These are phyloP conservation scores for Cyrtonyx montezumae DNA, from an alignment of 2,113 vertebrate genomes.

Conservation along the genomic window DNA sequence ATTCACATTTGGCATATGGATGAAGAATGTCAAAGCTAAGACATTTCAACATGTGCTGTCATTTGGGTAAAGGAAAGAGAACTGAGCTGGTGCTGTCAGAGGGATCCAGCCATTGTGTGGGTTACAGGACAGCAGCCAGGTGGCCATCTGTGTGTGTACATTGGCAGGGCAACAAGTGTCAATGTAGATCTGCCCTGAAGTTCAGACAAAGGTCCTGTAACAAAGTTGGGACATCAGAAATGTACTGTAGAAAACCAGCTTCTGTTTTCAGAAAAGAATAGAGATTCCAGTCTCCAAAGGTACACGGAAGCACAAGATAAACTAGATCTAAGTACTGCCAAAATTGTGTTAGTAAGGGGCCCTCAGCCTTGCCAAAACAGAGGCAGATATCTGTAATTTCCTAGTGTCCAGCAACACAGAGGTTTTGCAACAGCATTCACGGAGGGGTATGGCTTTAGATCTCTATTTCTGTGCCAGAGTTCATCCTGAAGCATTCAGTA, in stretches of 20 bases:
- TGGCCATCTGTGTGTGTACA: not conserved
- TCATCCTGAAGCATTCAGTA: not conserved
- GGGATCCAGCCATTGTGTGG: accelerated
- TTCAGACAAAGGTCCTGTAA: not conserved
- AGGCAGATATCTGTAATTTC: not conserved
- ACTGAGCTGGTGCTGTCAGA: not conserved
- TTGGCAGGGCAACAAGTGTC: not conserved
- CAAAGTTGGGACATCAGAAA: not conserved
- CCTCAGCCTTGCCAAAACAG: not conserved
- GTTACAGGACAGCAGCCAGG: not conserved
- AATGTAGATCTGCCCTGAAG: not conserved
- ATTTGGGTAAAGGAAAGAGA: not conserved
- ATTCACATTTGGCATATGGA: not conserved
- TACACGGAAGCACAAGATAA: not conserved
- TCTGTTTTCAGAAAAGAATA: accelerated
- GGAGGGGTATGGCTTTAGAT: not conserved
- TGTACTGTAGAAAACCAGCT: not conserved
- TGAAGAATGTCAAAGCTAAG: not conserved
- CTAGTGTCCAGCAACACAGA: not conserved
- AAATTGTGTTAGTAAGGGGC: not conserved
- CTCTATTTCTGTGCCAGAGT: not conserved
- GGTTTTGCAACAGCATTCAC: not conserved
- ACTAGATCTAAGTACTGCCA: not conserved
- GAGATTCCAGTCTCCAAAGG: accelerated
- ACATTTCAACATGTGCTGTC: not conserved